These are phyloP conservation scores for Bedellia somnulentella DNA, from an alignment of 2,888 invertebrate genomes.

Conservation along the genomic window DNA sequence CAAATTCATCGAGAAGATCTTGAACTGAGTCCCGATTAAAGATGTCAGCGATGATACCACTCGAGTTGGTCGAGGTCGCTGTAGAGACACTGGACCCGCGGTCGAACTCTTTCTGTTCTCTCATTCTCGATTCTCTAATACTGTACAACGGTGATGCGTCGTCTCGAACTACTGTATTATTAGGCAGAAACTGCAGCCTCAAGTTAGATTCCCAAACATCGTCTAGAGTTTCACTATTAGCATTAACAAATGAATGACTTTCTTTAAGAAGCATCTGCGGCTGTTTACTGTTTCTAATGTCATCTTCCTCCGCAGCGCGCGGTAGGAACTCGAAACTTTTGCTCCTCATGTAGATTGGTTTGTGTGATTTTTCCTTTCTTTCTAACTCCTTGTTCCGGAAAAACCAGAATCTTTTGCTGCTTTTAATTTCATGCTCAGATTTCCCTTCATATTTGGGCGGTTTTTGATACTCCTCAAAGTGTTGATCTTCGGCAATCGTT, in stretches of 20 bases:
- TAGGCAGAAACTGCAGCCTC: slow-evolving; percentile 29
- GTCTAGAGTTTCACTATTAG: slow-evolving; percentile 32
- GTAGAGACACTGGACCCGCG: slow-evolving; percentile 33
- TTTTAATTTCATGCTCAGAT: slow-evolving; percentile 27
- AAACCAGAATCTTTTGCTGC: slow-evolving; percentile 43
- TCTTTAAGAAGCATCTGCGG: slow-evolving; percentile 17
- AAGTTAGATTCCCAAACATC: slow-evolving; percentile 39
- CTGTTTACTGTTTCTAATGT: slow-evolving; percentile 11
- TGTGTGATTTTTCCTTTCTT: slow-evolving; percentile 17
- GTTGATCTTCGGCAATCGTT: slow-evolving; percentile 15
- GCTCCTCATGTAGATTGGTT: slow-evolving; percentile 35
- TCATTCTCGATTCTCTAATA: slow-evolving; percentile 26
- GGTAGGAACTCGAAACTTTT: slow-evolving; percentile 52
- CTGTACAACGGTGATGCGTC: slow-evolving; percentile 35
- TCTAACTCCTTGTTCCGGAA: slow-evolving; percentile 36
- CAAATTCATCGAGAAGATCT: slow-evolving; percentile 37
- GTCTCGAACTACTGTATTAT: slow-evolving; percentile 16
- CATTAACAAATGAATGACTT: slow-evolving; percentile 29
- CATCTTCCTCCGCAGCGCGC: slow-evolving; percentile 29
- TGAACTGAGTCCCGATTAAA: slow-evolving; percentile 36
- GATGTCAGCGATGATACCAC: slow-evolving; percentile 25
- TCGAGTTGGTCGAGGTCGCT: slow-evolving; percentile 28
- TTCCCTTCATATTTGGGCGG: slow-evolving; percentile 12
- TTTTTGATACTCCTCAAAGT: background rate
- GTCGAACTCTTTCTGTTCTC: slow-evolving; percentile 31